Conservation (phyloP, 92 coral and sea anemone genomes). For the Pocillopora grandis region DNA sequence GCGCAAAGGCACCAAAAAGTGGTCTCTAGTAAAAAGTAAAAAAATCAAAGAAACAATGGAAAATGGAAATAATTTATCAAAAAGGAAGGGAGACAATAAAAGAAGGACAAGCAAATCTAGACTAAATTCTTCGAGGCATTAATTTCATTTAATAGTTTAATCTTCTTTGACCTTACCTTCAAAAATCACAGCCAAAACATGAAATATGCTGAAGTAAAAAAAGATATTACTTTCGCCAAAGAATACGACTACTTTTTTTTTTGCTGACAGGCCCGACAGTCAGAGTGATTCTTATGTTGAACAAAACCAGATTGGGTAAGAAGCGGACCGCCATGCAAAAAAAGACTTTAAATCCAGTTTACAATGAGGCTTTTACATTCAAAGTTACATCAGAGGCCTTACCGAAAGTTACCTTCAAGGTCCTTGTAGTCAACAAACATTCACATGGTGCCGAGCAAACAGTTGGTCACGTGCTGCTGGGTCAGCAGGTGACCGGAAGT, state of each 20-base stretch:
- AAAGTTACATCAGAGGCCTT: slow-evolving; percentile 94
- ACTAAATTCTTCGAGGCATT: no score
- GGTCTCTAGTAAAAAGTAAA: no score
- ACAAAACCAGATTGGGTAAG: slow-evolving; percentile 81
- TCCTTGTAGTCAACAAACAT: slow-evolving; percentile 86
- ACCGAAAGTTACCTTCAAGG: slow-evolving; percentile 73
- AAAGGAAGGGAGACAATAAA: no score
- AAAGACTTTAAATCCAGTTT: slow-evolving; percentile 88
- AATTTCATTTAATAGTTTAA: no score
- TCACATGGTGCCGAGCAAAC: slow-evolving; percentile 92
- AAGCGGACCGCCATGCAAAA: slow-evolving; percentile 96
- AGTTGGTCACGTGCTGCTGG: slow-evolving; percentile 85
- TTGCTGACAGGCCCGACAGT: slow-evolving; percentile 74
- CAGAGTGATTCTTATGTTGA: slow-evolving; percentile 83
- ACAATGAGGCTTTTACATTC: slow-evolving; percentile 98
- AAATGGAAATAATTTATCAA: no score
- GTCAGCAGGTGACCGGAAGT: slow-evolving; percentile 88
- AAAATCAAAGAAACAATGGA: no score
- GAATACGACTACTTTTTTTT: neutral
- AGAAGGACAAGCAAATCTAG: no score
- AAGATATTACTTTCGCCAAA: neutral
- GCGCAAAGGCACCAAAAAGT: no score
- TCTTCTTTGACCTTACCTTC: no score
- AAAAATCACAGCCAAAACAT: no score
- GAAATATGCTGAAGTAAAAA: no score